Evolutionary conservation across 2,113 vertebrate genomes (phyloP).

Genomic region (Orthochromis indermauri): DNA sequence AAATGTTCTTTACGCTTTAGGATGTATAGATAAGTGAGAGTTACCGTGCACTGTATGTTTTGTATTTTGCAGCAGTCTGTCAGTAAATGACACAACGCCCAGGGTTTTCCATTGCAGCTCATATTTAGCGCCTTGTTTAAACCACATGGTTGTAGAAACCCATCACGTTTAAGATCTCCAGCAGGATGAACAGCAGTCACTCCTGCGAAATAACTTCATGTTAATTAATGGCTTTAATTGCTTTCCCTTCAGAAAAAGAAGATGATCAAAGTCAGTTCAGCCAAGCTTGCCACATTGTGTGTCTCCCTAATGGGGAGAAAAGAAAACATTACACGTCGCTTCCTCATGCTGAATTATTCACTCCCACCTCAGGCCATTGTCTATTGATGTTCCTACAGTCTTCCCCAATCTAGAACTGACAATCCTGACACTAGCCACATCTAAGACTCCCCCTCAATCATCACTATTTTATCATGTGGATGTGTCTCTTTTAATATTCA

Average conservation of each 20-base stretch:
- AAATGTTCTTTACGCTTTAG: neutral
- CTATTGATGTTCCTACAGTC: constrained; percentile 55
- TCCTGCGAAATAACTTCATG: neutral
- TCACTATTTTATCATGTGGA: constrained; percentile 51
- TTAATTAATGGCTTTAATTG: constrained; percentile 47
- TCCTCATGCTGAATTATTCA: constrained; percentile 59
- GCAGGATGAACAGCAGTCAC: neutral
- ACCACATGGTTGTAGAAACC: neutral
- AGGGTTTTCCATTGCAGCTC: neutral
- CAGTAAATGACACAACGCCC: neutral
- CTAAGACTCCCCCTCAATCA: constrained; percentile 24
- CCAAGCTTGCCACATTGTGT: constrained; percentile 7
- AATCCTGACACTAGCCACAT: constrained; percentile 21
- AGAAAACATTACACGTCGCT: constrained; percentile 27
- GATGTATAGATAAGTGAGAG: neutral
- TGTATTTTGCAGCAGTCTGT: neutral
- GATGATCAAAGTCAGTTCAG: constrained; percentile 52
- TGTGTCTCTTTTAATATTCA: constrained; percentile 47
- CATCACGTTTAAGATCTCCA: neutral
- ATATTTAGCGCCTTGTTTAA: neutral
- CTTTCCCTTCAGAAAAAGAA: constrained; percentile 33
- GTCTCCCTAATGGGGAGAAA: constrained; percentile 22
- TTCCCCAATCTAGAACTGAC: constrained; percentile 32
- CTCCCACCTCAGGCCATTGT: constrained; percentile 54
- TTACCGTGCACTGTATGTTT: neutral